Conservation (phyloP, 2,888 invertebrate genomes). For the Amiota minor region DNA sequence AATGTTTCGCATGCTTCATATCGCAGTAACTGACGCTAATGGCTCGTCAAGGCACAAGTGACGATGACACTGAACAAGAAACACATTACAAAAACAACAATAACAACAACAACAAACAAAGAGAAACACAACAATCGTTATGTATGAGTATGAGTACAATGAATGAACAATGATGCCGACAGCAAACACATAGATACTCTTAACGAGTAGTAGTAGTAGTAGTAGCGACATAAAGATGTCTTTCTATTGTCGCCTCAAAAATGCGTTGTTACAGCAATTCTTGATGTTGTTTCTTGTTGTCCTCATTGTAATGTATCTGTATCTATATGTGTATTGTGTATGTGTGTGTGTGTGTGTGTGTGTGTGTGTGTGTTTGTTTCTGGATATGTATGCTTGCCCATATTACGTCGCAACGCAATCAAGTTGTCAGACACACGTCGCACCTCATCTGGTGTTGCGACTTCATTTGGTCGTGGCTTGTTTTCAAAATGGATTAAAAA, state of each 20-base stretch:
- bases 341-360: too few relatives aligned
- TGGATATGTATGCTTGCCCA: too few relatives aligned
- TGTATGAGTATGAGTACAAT: too few relatives aligned
- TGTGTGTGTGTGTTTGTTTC: too few relatives aligned
- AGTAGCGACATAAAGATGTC: background rate
- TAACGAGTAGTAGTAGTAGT: background rate
- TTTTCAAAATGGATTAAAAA: slow-evolving; percentile 41
- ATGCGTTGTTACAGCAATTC: slow-evolving; percentile 1
- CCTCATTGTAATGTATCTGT: too few relatives aligned
- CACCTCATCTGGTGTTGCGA: too few relatives aligned
- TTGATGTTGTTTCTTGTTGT: background rate
- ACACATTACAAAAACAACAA: background rate
- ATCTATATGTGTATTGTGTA: too few relatives aligned
- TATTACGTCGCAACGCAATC: slow-evolving; percentile 7
- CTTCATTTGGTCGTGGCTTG: background rate
- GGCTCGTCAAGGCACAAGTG: slow-evolving; percentile 27
- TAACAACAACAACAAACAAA: background rate
- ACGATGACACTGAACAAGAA: background rate
- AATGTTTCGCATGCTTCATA: background rate
- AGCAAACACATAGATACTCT: too few relatives aligned
- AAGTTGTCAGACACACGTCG: background rate
- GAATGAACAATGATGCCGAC: too few relatives aligned
- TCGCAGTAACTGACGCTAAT: slow-evolving; percentile 32
- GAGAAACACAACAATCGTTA: too few relatives aligned
- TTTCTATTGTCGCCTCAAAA: slow-evolving; percentile 1